Percentiles rank a stretch among this genome's conserved stretches.
Evolutionary conservation across 2,888 invertebrate genomes (phyloP).

Genomic region (Ophion ventricosus): DNA sequence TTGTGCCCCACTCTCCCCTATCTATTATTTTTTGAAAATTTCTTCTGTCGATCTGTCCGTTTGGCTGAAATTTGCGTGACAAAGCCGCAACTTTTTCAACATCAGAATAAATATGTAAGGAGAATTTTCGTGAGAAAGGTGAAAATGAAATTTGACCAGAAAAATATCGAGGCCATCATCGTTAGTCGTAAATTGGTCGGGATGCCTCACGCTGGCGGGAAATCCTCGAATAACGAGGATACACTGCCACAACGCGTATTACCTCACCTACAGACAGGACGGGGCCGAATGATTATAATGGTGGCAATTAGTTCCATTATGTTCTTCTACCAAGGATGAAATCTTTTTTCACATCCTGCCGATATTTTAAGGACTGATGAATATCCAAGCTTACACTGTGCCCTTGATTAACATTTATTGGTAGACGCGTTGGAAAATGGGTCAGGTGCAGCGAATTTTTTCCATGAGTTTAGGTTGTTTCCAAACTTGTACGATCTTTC

Average conservation of each 20-base stretch:
- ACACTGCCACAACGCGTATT: neutral
- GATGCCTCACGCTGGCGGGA: slow-evolving; percentile 17
- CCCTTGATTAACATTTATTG: slow-evolving; percentile 33
- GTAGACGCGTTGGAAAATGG: slow-evolving; percentile 33
- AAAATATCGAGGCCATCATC: slow-evolving; percentile 43
- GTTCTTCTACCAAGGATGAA: neutral
- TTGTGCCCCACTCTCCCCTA: too few relatives aligned
- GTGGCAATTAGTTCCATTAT: slow-evolving; percentile 43
- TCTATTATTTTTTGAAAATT: too few relatives aligned
- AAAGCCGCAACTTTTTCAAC: too few relatives aligned
- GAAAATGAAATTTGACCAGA: slow-evolving; percentile 7
- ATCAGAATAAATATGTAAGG: neutral
- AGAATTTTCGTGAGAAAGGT: slow-evolving; percentile 13
- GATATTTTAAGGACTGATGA: slow-evolving; percentile 45
- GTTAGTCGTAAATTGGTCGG: slow-evolving; percentile 47
- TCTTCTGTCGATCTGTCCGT: too few relatives aligned
- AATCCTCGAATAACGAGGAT: slow-evolving; percentile 38
- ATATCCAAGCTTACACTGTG: slow-evolving; percentile 19
- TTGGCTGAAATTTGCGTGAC: too few relatives aligned
- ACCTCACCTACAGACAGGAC: neutral
- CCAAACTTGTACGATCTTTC: slow-evolving; percentile 2
- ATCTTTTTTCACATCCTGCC: slow-evolving; percentile 25
- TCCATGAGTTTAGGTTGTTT: neutral
- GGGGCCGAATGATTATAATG: slow-evolving; percentile 38
- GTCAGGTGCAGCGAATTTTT: slow-evolving; percentile 23